phyloP scores from a whole-genome alignment of 2,888 invertebrate genomes.

The Eueremaeus valkanovi region DNA sequence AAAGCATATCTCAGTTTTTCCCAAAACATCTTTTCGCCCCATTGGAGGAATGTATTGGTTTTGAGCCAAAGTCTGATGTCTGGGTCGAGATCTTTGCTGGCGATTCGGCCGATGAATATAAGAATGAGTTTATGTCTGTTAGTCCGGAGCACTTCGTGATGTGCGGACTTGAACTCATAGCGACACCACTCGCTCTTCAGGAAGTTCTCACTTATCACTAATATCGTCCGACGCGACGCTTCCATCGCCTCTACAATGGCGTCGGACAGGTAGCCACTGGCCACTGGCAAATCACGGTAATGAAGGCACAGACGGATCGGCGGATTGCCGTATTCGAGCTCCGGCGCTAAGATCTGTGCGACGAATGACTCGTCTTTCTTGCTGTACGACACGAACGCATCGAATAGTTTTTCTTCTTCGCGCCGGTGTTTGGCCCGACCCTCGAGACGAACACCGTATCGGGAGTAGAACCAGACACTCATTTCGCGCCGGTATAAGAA shows the following conservation, averaged over 20 bases:
- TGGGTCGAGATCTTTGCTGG: constrained; percentile 75
- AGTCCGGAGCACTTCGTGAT: constrained; percentile 57
- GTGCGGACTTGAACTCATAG: constrained; percentile 66
- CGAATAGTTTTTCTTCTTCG: constrained; percentile 50
- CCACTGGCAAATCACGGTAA: constrained; percentile 63
- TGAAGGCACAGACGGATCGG: constrained; percentile 63
- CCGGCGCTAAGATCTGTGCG: constrained; percentile 58
- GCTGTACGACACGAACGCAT: constrained; percentile 56
- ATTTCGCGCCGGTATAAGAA: constrained; percentile 74
- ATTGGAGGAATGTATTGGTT: constrained; percentile 74
- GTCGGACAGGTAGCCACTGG: constrained; percentile 63
- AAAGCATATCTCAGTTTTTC: constrained; percentile 81
- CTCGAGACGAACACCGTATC: constrained; percentile 69
- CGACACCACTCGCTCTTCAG: constrained; percentile 68
- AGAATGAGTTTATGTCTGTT: constrained; percentile 40
- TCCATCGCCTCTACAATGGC: constrained; percentile 63
- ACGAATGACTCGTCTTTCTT: constrained; percentile 59
- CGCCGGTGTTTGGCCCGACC: constrained; percentile 23
- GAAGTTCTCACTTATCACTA: constrained; percentile 65
- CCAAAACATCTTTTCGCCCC: constrained; percentile 91
- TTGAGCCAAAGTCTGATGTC: constrained; percentile 81
- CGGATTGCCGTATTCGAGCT: constrained; percentile 61
- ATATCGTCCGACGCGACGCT: constrained; percentile 62
- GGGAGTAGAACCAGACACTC: constrained; percentile 73
- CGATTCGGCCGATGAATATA: constrained; percentile 61